Evolutionary conservation across 2,113 vertebrate species (phyloP).

Genomic region (Elaphurus davidianus): DNA sequence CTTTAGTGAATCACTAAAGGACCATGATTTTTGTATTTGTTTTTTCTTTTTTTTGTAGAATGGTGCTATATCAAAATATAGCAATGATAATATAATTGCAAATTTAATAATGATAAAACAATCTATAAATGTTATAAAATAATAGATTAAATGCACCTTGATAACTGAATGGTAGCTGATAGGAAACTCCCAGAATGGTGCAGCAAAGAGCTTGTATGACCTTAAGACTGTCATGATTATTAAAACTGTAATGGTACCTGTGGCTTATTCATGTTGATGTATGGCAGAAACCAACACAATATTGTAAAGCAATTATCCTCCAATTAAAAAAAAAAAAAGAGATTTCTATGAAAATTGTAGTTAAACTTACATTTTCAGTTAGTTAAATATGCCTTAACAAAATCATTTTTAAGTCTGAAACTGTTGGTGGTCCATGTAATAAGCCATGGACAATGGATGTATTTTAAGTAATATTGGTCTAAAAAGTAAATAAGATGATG

Average conservation of each 20-base stretch:
- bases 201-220: background rate
- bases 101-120: background rate
- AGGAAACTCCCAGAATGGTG: background rate
- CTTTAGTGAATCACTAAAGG: background rate
- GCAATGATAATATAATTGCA: background rate
- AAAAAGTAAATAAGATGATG: background rate
- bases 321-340: background rate
- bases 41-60: background rate
- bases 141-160: background rate
- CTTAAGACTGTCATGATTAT: background rate
- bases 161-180: background rate
- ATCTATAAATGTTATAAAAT: background rate
- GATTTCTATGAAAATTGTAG: background rate
- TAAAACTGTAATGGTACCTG: background rate
- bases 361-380: background rate
- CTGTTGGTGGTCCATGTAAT: background rate
- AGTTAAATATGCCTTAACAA: background rate
- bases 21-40: background rate
- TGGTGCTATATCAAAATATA: background rate
- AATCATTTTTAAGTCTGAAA: background rate
- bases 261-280: background rate
- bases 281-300: background rate
- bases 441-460: background rate
- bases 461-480: background rate
- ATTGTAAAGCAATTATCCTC: background rate